Percentiles rank a stretch among this genome's conserved stretches.
Evolutionary conservation across 2,888 invertebrate genomes (phyloP).

Genomic region (Poecilobothrus nobilitatus): DNA sequence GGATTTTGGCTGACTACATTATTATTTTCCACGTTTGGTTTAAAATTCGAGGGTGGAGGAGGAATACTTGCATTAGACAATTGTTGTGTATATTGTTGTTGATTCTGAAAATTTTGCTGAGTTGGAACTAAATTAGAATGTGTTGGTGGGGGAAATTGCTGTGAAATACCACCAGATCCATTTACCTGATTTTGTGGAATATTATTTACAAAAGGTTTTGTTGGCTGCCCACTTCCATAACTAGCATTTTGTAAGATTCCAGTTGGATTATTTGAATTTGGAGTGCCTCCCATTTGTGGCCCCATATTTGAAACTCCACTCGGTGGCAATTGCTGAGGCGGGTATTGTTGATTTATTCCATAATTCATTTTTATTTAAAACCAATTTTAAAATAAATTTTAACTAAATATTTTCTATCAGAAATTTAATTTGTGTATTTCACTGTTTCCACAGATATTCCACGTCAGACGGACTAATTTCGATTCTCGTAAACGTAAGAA

Average conservation of each 20-base stretch:
- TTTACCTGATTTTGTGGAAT: neutral
- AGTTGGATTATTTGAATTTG: neutral
- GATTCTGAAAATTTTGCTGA: neutral
- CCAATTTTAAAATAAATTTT: neutral
- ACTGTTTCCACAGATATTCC: slow-evolving; percentile 4
- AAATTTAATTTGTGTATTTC: neutral
- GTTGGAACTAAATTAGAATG: neutral
- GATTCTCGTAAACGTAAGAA: neutral
- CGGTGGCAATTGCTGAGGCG: neutral
- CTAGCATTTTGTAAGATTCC: neutral
- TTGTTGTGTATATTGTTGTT: slow-evolving; percentile 14
- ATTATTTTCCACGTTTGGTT: neutral
- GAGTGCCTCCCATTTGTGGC: neutral
- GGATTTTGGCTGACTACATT: neutral
- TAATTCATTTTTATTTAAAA: neutral
- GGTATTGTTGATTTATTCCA: neutral
- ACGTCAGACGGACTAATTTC: neutral
- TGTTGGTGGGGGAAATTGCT: neutral
- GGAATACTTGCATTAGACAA: slow-evolving; percentile 8
- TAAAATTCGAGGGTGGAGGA: neutral
- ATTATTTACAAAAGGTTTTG: neutral
- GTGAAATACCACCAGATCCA: neutral
- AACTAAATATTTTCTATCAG: neutral
- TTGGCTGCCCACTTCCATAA: neutral
- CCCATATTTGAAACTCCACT: neutral